phyloP scores from a whole-genome alignment of 2,797 vertebrate genomes.

The Megaceryle alcyon region DNA sequence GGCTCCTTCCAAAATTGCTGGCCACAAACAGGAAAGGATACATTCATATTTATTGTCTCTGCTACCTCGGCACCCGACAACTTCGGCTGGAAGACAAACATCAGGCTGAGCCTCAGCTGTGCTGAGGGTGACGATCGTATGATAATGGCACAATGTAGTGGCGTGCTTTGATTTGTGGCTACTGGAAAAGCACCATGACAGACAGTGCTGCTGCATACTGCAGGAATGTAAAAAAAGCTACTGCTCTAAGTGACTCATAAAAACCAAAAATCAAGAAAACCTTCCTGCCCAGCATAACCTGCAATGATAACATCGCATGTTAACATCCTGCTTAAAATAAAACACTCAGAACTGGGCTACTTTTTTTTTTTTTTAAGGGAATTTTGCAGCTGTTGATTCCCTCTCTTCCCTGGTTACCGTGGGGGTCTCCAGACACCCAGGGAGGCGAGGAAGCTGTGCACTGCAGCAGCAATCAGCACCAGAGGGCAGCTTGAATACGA shows the following conservation, averaged over 20 bases:
- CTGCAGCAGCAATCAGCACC: background rate
- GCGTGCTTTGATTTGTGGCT: background rate
- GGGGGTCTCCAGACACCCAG: background rate
- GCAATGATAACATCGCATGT: background rate
- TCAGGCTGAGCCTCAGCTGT: background rate
- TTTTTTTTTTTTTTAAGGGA: too few species aligned
- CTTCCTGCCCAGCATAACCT: background rate
- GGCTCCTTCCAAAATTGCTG: background rate
- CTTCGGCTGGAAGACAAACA: background rate
- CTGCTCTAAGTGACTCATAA: background rate
- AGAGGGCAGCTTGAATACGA: slow-evolving; percentile 44
- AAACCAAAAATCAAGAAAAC: background rate
- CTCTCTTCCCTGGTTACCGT: background rate
- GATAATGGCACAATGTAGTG: rapidly evolving
- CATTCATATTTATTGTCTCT: background rate
- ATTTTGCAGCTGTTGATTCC: background rate
- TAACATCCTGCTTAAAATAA: background rate
- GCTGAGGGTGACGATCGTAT: background rate
- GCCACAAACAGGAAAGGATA: background rate
- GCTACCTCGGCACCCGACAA: background rate
- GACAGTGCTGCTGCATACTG: background rate
- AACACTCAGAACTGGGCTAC: background rate
- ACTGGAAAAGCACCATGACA: background rate
- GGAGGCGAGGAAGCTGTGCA: background rate
- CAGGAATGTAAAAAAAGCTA: background rate